phyloP scores from a whole-genome alignment of 2,888 invertebrate genomes.

The Orthosia gothica region DNA sequence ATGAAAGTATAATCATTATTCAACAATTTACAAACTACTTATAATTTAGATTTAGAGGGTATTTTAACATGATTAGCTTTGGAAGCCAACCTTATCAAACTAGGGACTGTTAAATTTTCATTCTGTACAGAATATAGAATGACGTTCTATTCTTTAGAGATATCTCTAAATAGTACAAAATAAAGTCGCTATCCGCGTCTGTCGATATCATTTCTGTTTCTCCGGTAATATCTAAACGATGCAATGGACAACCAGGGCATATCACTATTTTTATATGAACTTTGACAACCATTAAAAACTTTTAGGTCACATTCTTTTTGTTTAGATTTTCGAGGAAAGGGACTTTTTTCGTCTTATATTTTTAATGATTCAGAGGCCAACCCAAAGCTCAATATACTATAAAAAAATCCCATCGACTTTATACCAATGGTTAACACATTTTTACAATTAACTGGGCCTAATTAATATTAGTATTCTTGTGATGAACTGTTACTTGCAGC shows the following conservation, averaged over 20 bases:
- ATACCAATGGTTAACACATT: background rate
- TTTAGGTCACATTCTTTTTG: background rate
- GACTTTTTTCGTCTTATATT: background rate
- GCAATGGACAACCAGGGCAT: too few species aligned
- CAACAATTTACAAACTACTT: constrained; percentile 17
- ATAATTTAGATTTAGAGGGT: constrained; percentile 16
- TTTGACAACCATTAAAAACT: background rate
- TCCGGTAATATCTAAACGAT: too few species aligned
- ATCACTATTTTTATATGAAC: too few species aligned
- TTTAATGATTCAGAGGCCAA: background rate
- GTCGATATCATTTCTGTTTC: too few species aligned
- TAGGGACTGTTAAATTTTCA: constrained; percentile 20
- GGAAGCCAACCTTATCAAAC: constrained; percentile 24
- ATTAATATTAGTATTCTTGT: constrained; percentile 72
- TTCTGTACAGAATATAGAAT: constrained; percentile 34
- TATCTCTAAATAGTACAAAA: too few species aligned
- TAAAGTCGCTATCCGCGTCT: too few species aligned
- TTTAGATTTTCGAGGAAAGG: background rate
- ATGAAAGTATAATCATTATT: constrained; percentile 18
- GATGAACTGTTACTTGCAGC: constrained; percentile 65
- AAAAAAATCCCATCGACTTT: background rate
- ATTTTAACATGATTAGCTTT: constrained; percentile 29
- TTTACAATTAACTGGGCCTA: background rate
- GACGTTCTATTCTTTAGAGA: background rate
- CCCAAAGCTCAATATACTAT: background rate